Conservation (phyloP, 2,888 invertebrate species). For the Odiellus spinosus region DNA sequence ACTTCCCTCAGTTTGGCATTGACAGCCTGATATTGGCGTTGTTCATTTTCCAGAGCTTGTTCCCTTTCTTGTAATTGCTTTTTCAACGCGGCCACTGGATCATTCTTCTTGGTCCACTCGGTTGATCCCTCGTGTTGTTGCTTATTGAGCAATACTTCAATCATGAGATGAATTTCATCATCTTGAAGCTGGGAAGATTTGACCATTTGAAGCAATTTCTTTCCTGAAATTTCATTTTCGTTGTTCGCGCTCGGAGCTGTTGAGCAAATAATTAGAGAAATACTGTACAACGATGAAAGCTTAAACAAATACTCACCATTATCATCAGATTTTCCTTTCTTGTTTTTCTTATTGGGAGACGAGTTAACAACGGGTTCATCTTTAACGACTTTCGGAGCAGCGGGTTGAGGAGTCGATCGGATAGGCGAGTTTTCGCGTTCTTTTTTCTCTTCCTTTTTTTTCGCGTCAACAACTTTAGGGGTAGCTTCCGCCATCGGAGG, state of each 20-base stretch:
- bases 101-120: slow-evolving; percentile 35
- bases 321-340: no score
- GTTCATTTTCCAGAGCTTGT: slow-evolving; percentile 28
- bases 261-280: background rate
- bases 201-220: slow-evolving; percentile 47
- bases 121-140: slow-evolving; percentile 43
- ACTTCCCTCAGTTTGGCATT: slow-evolving; percentile 64
- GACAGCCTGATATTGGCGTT: slow-evolving; percentile 43
- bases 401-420: no score
- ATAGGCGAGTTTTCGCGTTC: no score
- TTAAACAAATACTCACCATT: no score
- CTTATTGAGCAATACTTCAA: slow-evolving; percentile 74
- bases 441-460: slow-evolving; percentile 10
- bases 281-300: no score
- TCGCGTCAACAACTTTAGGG: background rate
- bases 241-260: background rate
- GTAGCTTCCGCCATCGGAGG: background rate
- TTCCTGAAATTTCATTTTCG: slow-evolving; percentile 3
- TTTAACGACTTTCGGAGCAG: no score
- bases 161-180: slow-evolving; percentile 71
- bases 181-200: slow-evolving; percentile 66
- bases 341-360: no score
- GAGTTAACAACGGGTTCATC: no score
- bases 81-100: slow-evolving; percentile 48
- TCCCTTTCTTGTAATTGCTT: slow-evolving; percentile 74